Base-by-base conservation (phyloP, 2,113 vertebrate genomes). In the Thinocorus orbignyianus region DNA sequence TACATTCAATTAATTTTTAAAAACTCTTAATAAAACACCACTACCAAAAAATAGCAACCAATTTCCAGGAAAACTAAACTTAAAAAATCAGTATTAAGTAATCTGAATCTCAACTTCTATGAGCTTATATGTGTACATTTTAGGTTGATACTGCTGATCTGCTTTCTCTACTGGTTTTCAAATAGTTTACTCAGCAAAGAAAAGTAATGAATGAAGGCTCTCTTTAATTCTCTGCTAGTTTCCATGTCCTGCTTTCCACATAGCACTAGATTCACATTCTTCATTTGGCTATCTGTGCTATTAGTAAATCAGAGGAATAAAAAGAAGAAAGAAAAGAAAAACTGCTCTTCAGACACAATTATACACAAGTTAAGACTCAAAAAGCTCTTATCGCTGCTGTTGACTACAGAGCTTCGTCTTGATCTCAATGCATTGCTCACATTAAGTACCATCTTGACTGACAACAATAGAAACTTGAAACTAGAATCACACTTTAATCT, bases 401-500 rank as follows among this genome's bases (percentile, higher is more conserved):
- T 87, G 73, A 94, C 84, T 88, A 42, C 37, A 73, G 48, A 81
- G 41, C 6, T 93, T 82, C 81, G 46, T 79, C 85, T 88, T 94
- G 70, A 94, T 89, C 74, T 90, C 54, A 81, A 3, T 54, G 37
- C 66, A 52, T 73, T 91, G 31, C 49, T 87, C 54, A 58, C 58
- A 80, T 82, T 87, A 96, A 95, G 78, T 66, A 80, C 25, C 58
- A 73, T 82, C 79, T 89, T 93, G 62, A 97, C 52, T 73, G 81
- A 77, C 49, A 92, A 92, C 81, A 95, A 82, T 46, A 81, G 85
- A 93, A 96, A 80, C 78, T 76, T 72, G 54, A 93, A 92, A 88
- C 70, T 83, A 92, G 77, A 95, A 92, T 91, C 83, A 42, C 87
- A 80, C n/a, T 95, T 95, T 81, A 77, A 81, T 95, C 39, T 90